phyloP scores from a whole-genome alignment of 2,797 vertebrate species.

The Myotis vivesi region DNA sequence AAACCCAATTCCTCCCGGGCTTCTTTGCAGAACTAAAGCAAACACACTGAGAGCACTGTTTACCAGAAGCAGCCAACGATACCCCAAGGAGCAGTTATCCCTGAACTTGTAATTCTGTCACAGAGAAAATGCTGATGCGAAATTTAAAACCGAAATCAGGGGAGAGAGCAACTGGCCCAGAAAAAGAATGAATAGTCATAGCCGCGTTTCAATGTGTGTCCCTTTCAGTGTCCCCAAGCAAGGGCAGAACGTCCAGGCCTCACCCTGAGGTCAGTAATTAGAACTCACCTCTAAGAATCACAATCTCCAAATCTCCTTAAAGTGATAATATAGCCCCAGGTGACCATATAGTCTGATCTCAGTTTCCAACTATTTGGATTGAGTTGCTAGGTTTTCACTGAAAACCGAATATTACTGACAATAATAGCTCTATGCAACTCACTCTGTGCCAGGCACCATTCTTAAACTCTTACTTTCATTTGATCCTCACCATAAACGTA shows the following conservation, averaged over 20 bases:
- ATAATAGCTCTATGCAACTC: background rate
- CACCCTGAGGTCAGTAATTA: background rate
- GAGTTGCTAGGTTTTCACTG: background rate
- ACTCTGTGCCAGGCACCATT: background rate
- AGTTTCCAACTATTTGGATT: background rate
- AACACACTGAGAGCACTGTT: conserved; percentile 52
- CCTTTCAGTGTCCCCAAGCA: background rate
- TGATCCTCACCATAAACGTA: background rate
- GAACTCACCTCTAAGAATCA: conserved; percentile 1
- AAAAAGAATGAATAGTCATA: background rate
- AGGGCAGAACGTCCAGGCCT: background rate
- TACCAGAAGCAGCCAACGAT: background rate
- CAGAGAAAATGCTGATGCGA: conserved; percentile 51
- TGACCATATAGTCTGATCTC: background rate
- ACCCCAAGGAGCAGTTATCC: conserved; percentile 54
- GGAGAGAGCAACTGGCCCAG: conserved; percentile 24
- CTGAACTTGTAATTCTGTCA: conserved; percentile 48
- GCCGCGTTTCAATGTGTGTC: background rate
- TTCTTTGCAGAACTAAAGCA: conserved; percentile 51
- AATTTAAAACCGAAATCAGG: conserved; percentile 42
- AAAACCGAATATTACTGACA: background rate
- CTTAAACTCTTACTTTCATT: background rate
- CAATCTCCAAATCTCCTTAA: conserved; percentile 5
- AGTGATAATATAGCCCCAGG: background rate
- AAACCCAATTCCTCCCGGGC: background rate